These are phyloP conservation scores for Drosophila nigrodunni DNA, from an alignment of 1,140 invertebrate genomes.

Conservation along the genomic window DNA sequence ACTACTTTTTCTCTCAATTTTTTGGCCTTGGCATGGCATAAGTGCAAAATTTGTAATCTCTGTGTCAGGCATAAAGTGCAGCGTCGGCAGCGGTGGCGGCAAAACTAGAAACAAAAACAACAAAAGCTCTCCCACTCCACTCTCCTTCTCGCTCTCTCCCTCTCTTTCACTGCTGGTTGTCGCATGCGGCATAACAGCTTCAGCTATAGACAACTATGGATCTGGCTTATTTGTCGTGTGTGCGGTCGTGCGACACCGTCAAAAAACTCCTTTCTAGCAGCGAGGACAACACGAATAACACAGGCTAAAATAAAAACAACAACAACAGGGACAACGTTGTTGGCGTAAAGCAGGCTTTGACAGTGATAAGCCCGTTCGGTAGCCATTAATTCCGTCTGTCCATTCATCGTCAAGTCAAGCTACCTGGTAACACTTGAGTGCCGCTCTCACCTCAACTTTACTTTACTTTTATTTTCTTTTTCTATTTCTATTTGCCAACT, in stretches of 20 bases:
- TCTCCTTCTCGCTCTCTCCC: neutral
- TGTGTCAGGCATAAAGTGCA: slow-evolving; percentile 56
- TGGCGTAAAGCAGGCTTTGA: slow-evolving; percentile 23
- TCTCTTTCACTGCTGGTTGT: neutral
- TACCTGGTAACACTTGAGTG: slow-evolving; percentile 1
- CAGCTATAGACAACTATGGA: slow-evolving; percentile 3
- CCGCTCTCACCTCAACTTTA: neutral
- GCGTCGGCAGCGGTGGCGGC: neutral
- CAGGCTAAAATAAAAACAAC: neutral
- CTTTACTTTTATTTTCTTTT: slow-evolving; percentile 10
- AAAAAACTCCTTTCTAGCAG: slow-evolving; percentile 9
- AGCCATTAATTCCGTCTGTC: slow-evolving; percentile 42
- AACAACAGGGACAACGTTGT: slow-evolving; percentile 11
- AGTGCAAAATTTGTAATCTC: slow-evolving; percentile 82
- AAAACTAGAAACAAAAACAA: slow-evolving; percentile 22
- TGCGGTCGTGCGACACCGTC: slow-evolving; percentile 20
- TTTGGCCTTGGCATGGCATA: slow-evolving; percentile 50
- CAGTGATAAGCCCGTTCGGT: slow-evolving; percentile 62
- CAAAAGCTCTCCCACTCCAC: slow-evolving; percentile 20
- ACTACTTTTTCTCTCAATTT: slow-evolving; percentile 10
- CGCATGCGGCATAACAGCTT: slow-evolving; percentile 16
- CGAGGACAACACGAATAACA: slow-evolving; percentile 1
- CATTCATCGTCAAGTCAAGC: slow-evolving; percentile 18
- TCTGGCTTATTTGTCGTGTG: slow-evolving; percentile 34
- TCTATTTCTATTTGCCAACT: slow-evolving; percentile 5